These are phyloP conservation scores for Palythoa heliodiscus DNA, from an alignment of 92 coral and sea anemone species.

Conservation along the genomic window DNA sequence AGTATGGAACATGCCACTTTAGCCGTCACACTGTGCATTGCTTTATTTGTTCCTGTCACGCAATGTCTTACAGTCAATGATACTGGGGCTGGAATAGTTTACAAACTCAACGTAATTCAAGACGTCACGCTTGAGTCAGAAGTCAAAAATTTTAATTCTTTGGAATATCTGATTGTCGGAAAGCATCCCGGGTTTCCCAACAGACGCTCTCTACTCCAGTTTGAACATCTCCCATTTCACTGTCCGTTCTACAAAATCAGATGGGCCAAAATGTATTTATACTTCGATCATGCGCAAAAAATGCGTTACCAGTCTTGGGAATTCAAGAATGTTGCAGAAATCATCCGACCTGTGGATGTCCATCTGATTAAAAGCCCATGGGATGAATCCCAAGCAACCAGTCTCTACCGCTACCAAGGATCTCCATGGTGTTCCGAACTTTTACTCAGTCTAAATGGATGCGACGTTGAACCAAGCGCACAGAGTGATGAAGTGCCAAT, in stretches of 20 bases:
- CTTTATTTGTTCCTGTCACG: slow-evolving; percentile 22
- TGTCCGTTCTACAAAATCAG: slow-evolving; percentile 23
- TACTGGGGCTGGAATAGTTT: slow-evolving; percentile 21
- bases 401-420: slow-evolving; percentile 25
- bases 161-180: slow-evolving; percentile 47
- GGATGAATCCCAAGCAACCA: slow-evolving; percentile 58
- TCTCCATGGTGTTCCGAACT: slow-evolving; percentile 44
- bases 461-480: slow-evolving; percentile 50
- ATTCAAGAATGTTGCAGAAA: slow-evolving; percentile 40
- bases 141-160: slow-evolving; percentile 27
- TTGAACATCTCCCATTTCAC: slow-evolving; percentile 27
- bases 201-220: slow-evolving; percentile 52
- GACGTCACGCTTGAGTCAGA: slow-evolving; percentile 54
- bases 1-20: slow-evolving; percentile 10
- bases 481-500: slow-evolving; percentile 12
- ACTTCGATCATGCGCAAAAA: slow-evolving; percentile 56
- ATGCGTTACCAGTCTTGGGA: slow-evolving; percentile 37
- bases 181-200: slow-evolving; percentile 51
- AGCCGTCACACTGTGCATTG: slow-evolving; percentile 3
- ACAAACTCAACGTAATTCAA: slow-evolving; percentile 38
- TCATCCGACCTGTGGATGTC: slow-evolving; percentile 48
- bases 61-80: slow-evolving; percentile 9
- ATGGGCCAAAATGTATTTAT: slow-evolving; percentile 44
- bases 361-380: slow-evolving; percentile 47
- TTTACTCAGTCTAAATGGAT: slow-evolving; percentile 44